phyloP scores from a whole-genome alignment of 2,797 vertebrate genomes.

The Sebastes dallii region DNA sequence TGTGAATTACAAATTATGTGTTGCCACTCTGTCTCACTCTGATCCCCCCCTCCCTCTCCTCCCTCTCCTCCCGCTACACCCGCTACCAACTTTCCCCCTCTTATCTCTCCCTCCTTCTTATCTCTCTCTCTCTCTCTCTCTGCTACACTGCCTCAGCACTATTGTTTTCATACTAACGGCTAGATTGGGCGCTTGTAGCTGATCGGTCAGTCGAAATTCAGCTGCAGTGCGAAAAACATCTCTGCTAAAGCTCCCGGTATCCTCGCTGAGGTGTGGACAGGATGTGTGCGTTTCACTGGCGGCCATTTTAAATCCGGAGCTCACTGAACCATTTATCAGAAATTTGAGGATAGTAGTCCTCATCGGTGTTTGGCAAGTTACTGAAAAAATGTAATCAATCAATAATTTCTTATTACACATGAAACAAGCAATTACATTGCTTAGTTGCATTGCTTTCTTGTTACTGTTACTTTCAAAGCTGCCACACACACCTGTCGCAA shows the following conservation, averaged over 20 bases:
- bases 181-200: constrained; percentile 28
- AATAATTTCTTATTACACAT: not conserved
- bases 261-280: not conserved
- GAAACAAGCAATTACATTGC: not conserved
- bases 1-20: constrained; percentile 71
- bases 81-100: constrained; percentile 14
- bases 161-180: constrained; percentile 54
- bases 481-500: not conserved
- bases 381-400: not conserved
- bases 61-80: not conserved
- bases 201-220: constrained; percentile 38
- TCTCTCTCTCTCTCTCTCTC: constrained; percentile 12
- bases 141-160: constrained; percentile 35
- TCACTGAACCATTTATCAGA: not conserved
- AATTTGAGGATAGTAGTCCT: not conserved
- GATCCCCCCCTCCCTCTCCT: not conserved
- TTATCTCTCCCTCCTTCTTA: constrained; percentile 34
- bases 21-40: constrained; percentile 55
- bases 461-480: not conserved
- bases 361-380: not conserved
- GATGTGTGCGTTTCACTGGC: not conserved
- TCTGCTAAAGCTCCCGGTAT: not conserved
- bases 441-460: not conserved
- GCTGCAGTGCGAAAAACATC: constrained; percentile 18
- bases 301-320: not conserved